Evolutionary conservation across 2,113 vertebrate species (phyloP).

Genomic region (Sminthopsis crassicaudata): DNA sequence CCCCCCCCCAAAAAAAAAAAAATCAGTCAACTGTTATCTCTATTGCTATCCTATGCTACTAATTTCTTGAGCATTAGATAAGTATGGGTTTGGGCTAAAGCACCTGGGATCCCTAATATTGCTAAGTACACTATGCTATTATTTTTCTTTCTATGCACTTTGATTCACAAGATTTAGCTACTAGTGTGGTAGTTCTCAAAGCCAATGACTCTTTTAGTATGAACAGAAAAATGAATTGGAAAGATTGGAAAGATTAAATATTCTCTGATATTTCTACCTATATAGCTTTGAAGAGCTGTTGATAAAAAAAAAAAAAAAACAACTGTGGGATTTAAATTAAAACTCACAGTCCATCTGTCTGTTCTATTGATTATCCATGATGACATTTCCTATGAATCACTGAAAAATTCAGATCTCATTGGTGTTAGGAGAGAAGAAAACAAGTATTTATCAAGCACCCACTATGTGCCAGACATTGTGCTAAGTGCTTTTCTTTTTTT

Average conservation of each 20-base stretch:
- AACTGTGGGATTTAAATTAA: not conserved
- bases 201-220: not conserved
- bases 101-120: not conserved
- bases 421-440: not conserved
- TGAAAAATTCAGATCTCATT: conserved; percentile 37
- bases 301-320: too few relatives aligned
- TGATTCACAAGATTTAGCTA: not conserved
- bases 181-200: not conserved
- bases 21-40: not conserved
- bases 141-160: not conserved
- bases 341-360: conserved; percentile 10
- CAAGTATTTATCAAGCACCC: not conserved
- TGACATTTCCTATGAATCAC: conserved; percentile 8
- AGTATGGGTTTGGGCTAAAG: not conserved
- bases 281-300: not conserved
- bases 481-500: not conserved
- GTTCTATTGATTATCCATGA: conserved; percentile 4
- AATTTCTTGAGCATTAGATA: conserved; percentile 17
- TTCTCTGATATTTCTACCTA: not conserved
- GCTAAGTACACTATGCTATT: not conserved
- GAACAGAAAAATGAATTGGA: not conserved
- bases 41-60: conserved; percentile 6
- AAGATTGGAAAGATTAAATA: not conserved
- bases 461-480: not conserved
- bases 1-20: not conserved